These are phyloP conservation scores for Pomacea canaliculata DNA, from an alignment of 2,888 invertebrate species.

Conservation along the genomic window DNA sequence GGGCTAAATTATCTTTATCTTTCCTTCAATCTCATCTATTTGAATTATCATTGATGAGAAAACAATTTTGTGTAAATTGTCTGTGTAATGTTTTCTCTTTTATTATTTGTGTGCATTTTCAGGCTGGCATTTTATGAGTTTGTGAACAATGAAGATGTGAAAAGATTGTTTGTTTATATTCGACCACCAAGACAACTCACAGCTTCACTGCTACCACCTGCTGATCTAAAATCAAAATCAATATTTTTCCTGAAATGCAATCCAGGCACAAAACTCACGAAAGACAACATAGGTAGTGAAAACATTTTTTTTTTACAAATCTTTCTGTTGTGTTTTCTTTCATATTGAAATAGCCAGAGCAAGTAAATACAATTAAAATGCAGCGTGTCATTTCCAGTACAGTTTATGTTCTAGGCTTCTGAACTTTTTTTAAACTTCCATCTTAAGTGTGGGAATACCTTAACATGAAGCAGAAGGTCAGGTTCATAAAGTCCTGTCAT, in stretches of 20 bases:
- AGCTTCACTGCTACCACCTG: conserved; percentile 64
- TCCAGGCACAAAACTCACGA: conserved; percentile 66
- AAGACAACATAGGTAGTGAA: conserved; percentile 65
- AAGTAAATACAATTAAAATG: neutral
- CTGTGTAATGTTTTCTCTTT: no score
- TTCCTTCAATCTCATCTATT: no score
- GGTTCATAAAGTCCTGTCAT: no score
- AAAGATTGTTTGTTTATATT: conserved; percentile 63
- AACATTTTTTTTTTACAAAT: neutral
- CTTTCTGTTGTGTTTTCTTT: neutral
- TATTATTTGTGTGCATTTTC: conserved; percentile 28
- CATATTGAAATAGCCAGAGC: neutral
- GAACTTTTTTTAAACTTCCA: no score
- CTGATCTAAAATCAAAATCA: conserved; percentile 62
- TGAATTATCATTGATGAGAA: no score
- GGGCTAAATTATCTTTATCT: no score
- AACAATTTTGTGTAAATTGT: no score
- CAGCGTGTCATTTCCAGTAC: neutral
- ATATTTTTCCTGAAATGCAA: conserved; percentile 68
- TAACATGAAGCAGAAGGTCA: neutral
- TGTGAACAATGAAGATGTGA: conserved; percentile 69
- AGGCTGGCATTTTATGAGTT: conserved; percentile 69
- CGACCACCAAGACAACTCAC: conserved; percentile 57
- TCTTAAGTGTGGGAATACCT: no score
- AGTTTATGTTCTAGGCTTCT: neutral